These are phyloP conservation scores for Acrobasis suavella DNA, from an alignment of 2,888 invertebrate genomes.

Conservation along the genomic window DNA sequence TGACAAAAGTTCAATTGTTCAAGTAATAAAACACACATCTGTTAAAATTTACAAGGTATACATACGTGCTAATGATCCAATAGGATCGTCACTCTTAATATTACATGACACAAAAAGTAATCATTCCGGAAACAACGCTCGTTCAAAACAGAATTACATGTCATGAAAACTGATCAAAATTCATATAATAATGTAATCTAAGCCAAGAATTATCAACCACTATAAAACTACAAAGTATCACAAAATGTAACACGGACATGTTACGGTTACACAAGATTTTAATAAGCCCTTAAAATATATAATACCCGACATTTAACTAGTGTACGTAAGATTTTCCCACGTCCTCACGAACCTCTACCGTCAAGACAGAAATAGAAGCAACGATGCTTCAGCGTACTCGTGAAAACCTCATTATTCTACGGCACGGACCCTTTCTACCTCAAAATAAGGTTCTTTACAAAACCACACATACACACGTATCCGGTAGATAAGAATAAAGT, in stretches of 20 bases:
- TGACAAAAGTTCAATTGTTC: no score
- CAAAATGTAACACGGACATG: not conserved
- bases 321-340: conserved; percentile 14
- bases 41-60: no score
- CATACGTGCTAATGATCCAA: no score
- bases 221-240: not conserved
- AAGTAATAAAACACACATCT: no score
- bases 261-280: not conserved
- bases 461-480: conserved; percentile 64
- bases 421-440: conserved; percentile 76
- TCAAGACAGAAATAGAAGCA: conserved; percentile 71
- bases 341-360: conserved; percentile 45
- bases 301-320: conserved; percentile 12
- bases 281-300: not conserved
- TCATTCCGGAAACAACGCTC: no score
- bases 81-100: no score
- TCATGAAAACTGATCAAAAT: no score
- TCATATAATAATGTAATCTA: not conserved
- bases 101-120: no score
- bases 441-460: conserved; percentile 78
- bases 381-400: conserved; percentile 59
- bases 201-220: not conserved
- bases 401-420: conserved; percentile 77
- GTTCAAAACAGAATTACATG: no score
- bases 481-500: conserved; percentile 38